Evolutionary conservation across 1,140 invertebrate genomes (phyloP).

Genomic region (Drosophila kohkoa): DNA sequence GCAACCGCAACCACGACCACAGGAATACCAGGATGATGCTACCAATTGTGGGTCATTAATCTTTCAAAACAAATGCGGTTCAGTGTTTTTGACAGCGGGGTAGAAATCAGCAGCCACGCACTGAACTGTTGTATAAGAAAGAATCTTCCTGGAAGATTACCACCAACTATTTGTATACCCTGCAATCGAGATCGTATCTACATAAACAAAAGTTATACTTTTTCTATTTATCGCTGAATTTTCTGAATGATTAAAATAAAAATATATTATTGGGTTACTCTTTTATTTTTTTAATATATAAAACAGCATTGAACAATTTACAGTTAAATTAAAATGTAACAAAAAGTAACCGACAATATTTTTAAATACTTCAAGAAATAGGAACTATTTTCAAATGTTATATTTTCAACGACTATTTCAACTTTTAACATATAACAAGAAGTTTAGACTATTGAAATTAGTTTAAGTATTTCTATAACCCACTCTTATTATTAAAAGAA

Average conservation of each 20-base stretch:
- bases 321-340: too few relatives aligned
- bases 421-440: too few relatives aligned
- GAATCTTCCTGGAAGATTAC: not conserved
- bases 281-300: too few relatives aligned
- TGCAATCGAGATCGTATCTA: not conserved
- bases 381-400: not conserved
- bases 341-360: too few relatives aligned
- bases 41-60: slow-evolving; percentile 79
- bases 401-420: not conserved
- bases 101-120: slow-evolving; percentile 15
- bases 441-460: too few relatives aligned
- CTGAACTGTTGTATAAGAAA: slow-evolving; percentile 2
- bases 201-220: too few relatives aligned
- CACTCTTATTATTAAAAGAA: too few relatives aligned
- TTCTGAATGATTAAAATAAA: too few relatives aligned
- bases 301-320: too few relatives aligned
- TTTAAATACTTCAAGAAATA: too few relatives aligned
- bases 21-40: slow-evolving; percentile 40
- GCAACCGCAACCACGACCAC: slow-evolving; percentile 17
- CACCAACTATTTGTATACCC: slow-evolving; percentile 16
- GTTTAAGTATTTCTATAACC: too few relatives aligned
- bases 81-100: slow-evolving; percentile 71
- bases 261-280: too few relatives aligned
- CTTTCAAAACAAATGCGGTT: slow-evolving; percentile 76
- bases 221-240: not conserved